phyloP scores from a whole-genome alignment of 2,113 vertebrate genomes.

The Aepyceros melampus region DNA sequence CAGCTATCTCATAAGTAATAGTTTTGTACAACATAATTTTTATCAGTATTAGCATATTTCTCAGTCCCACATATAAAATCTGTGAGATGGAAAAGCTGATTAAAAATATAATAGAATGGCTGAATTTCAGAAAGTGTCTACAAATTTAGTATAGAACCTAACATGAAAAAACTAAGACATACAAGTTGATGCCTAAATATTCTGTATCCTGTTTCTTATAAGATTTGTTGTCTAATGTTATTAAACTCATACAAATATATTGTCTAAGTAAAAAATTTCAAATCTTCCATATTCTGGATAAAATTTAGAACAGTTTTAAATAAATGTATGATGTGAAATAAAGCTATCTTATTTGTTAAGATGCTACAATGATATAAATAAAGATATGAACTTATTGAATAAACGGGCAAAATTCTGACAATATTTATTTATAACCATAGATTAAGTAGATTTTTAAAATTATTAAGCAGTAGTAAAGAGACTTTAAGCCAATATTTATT shows the following conservation, averaged over 20 bases:
- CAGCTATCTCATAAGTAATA: background rate
- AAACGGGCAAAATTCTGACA: background rate
- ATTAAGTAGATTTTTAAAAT: background rate
- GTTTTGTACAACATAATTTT: background rate
- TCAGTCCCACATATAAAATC: background rate
- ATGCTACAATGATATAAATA: background rate
- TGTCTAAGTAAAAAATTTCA: background rate
- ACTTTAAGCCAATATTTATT: background rate
- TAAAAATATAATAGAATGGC: conserved; percentile 10
- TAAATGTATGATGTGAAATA: background rate
- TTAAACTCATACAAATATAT: background rate
- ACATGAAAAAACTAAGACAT: background rate
- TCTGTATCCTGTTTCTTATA: background rate
- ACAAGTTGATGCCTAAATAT: background rate
- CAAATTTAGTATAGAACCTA: background rate
- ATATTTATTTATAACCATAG: background rate
- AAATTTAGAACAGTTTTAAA: background rate
- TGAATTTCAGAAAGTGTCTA: background rate
- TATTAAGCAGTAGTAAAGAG: background rate
- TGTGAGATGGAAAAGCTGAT: background rate
- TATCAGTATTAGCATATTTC: conserved; percentile 29
- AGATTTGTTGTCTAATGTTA: background rate
- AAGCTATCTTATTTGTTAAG: background rate
- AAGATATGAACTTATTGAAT: background rate
- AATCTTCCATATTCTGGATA: background rate